Evolutionary conservation across 1,140 invertebrate genomes (phyloP), one percentile per base, ranked within the genome.

Genomic region (Bombus fervidus): DNA sequence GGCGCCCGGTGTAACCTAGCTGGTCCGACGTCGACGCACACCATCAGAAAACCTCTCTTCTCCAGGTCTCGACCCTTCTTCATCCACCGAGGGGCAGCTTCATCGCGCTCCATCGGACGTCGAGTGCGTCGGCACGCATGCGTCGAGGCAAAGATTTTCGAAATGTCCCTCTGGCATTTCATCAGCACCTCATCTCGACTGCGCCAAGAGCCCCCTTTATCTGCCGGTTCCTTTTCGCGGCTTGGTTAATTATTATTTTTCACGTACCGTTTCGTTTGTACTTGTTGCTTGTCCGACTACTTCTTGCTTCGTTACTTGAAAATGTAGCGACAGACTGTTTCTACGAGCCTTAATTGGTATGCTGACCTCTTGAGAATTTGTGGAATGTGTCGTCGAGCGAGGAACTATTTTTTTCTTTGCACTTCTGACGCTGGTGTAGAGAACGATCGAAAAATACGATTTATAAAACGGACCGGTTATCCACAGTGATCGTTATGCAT

Each of bases 81-180:
- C 84, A 81, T 85, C 79, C 84, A 43, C 59, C 84, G 71, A 75
- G 79, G 79, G 84, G 75, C 89, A 90, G 80, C 81, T 84, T 87
- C 89, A 90, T 92, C 83, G 89, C 69, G 86, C 78, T 87, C 83
- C 87, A 87, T 92, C 86, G 76, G 85, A 75, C 59, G 75, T 53
- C 74, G 87, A 78, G 79, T 71, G 75, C 37, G 34, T 25, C 31
- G 59, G 43, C 71, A 93, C 94, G 94, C 94, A 94, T 93, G 92
- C 93, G 92, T 91, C 79, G 86, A 91, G 90, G 81, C 93, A 92
- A 93, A 93, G 93, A 93, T 94, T 94, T 93, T 93, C 92, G 90
- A 91, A 93, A 90, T 81, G 89, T 88, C 86, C 89, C 81, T 90
- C 86, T 78, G 88, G 80, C 89, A 87, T 86, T 90, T 90, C 89